Conservation (phyloP, 2,113 vertebrate species). For the Ahaetulla prasina region DNA sequence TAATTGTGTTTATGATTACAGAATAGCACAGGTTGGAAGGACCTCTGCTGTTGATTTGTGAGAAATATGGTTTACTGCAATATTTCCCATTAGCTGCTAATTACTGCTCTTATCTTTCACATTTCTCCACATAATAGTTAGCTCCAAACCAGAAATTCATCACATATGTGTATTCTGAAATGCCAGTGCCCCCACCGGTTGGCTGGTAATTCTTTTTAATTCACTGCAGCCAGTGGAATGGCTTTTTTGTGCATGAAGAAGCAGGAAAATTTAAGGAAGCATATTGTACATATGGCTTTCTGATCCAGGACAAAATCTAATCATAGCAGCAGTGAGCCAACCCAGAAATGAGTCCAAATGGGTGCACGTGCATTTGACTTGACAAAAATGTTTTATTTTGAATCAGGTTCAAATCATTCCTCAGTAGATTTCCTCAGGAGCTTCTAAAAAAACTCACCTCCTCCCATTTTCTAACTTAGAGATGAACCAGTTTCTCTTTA, state of each 20-base stretch:
- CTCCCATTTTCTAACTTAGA: not conserved
- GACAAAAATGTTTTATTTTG: not conserved
- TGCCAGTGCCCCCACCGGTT: not conserved
- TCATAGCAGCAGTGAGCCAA: not conserved
- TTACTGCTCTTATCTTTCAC: not conserved
- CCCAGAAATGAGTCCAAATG: not conserved
- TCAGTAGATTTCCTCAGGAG: not conserved
- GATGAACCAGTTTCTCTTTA: not conserved
- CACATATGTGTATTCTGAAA: not conserved
- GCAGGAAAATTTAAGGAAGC: not conserved
- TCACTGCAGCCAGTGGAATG: not conserved
- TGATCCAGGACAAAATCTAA: not conserved
- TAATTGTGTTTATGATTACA: not conserved
- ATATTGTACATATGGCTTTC: not conserved
- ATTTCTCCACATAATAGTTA: not conserved
- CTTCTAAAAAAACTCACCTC: not conserved
- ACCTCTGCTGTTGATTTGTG: not conserved
- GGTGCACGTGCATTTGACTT: not conserved
- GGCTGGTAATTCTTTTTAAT: not conserved
- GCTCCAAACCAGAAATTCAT: not conserved
- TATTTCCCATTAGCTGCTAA: not conserved
- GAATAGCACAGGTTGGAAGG: not conserved
- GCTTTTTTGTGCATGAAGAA: not conserved
- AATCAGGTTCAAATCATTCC: not conserved
- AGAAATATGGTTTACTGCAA: not conserved